Evolutionary conservation across 2,888 invertebrate species (phyloP), one percentile per base, ranked within the genome.

Genomic region (Seira musarum): DNA sequence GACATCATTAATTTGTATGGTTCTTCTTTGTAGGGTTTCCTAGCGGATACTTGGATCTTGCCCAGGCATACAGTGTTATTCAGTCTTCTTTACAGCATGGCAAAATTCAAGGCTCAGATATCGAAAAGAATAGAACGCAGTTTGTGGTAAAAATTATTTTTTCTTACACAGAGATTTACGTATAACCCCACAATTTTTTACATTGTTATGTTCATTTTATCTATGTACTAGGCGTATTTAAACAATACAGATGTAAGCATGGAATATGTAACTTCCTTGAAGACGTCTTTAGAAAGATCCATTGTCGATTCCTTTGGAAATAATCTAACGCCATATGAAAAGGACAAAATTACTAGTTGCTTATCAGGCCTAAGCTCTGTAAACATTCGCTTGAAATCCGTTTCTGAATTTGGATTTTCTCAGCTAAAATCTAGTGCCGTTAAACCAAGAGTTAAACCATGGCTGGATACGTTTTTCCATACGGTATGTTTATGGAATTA

Each of bases 231-330:
- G 93, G 93, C 93, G 24, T 93, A 95, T 87, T 89, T 97, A 85
- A 97, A 96, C 89, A 98, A 98, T 89, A 94, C 96, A 10, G 97
- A 98, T 88, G 92, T 94, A 64, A 96, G 97, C 86, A 94, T 94
- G 82, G 97, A 97, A 88, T 97, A 96, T 89, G 93, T 97, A 64
- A 94, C 94, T 88, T 94, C 96, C 0, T 90, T 99, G 46, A 95
- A 95, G 87, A 91, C 91, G 82, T 94, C 93, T 82, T 92, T 97
- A 85, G 91, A 93, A 87, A 91, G 91, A 74, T 94, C 93, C 88
- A 94, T 94, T 21, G 91, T 91, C 67, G 90, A 91, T 65, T 91
- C 93, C 35, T 84, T 85, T 49, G 86, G 85, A 3, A 25, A 49
- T n/a, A 83, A 82, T 61, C 91, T 93, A 90, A 91, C 90, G 22